phyloP scores from a whole-genome alignment of 2,888 invertebrate genomes.

The Nudaria mundana region DNA sequence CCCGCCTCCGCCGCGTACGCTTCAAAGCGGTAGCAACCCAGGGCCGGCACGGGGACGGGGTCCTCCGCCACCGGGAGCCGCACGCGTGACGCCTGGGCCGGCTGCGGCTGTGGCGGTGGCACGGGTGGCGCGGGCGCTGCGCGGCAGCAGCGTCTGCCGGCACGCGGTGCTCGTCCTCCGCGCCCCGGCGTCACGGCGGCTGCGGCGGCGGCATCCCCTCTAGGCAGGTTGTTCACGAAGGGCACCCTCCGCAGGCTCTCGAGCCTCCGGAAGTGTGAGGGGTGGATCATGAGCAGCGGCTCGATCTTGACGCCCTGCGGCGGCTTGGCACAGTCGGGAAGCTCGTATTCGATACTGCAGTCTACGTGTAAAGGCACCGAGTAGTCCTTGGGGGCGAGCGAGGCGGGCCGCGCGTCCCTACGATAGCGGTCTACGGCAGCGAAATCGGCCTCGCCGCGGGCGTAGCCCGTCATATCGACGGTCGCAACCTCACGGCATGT shows the following conservation, averaged over 20 bases:
- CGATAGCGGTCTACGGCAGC: constrained; percentile 72
- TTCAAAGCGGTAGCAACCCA: constrained; percentile 52
- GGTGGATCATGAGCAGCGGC: constrained; percentile 94
- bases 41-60: constrained; percentile 32
- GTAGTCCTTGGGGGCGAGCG: constrained; percentile 87
- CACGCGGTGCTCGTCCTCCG: constrained; percentile 39
- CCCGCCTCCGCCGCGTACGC: constrained; percentile 43
- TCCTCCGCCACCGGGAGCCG: constrained; percentile 36
- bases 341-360: constrained; percentile 95
- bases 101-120: constrained; percentile 47
- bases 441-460: constrained; percentile 75
- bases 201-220: constrained; percentile 70
- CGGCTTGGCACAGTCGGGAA: constrained; percentile 93
- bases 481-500: constrained; percentile 76
- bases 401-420: constrained; percentile 71
- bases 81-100: constrained; percentile 41
- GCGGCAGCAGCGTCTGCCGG: constrained; percentile 46
- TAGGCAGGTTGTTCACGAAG: constrained; percentile 91
- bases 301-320: constrained; percentile 91
- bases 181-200: constrained; percentile 41
- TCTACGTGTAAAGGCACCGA: constrained; percentile 93
- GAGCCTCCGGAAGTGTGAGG: constrained; percentile 93
- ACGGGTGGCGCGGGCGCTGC: constrained; percentile 43
- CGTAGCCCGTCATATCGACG: constrained; percentile 77
- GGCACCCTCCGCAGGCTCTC: constrained; percentile 91